These are phyloP conservation scores for Cyanistes caeruleus DNA, from an alignment of 2,113 vertebrate species.

Conservation along the genomic window DNA sequence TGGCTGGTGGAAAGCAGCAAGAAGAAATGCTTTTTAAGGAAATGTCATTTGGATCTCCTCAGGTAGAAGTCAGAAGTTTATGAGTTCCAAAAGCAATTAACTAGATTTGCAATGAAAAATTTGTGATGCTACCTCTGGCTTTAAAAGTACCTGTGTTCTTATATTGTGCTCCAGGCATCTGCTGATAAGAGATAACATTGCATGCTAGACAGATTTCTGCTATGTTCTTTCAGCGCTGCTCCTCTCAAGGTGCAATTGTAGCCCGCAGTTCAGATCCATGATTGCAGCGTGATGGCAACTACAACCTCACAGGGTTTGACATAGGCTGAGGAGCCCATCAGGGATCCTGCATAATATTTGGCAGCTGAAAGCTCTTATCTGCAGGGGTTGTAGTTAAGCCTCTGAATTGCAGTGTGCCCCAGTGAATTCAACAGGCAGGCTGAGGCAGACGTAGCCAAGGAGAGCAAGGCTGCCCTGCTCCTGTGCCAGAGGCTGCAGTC, in stretches of 20 bases:
- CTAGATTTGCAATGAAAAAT: not conserved
- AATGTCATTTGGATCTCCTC: not conserved
- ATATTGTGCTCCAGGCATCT: not conserved
- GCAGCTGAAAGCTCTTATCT: conserved; percentile 18
- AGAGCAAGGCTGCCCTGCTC: not conserved
- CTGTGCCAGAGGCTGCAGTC: not conserved
- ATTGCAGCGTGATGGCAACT: not conserved
- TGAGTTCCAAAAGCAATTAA: not conserved
- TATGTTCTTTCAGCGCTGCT: not conserved
- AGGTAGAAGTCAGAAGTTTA: not conserved
- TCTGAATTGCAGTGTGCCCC: not conserved
- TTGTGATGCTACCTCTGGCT: not conserved
- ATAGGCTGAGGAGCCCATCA: conserved; percentile 34
- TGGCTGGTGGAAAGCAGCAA: not conserved
- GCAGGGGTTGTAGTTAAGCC: conserved; percentile 34
- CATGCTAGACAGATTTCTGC: conserved; percentile 19
- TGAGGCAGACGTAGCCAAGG: not conserved
- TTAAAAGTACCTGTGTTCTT: not conserved
- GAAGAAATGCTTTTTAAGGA: not conserved
- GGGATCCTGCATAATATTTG: conserved; percentile 25
- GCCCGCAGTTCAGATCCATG: not conserved
- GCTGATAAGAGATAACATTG: not conserved
- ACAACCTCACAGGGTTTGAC: not conserved
- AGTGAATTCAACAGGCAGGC: not conserved
- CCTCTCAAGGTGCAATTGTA: conserved; percentile 15